A percentile compares a stretch with the other conserved stretches of the same genome.
Conservation (phyloP, 2,113 vertebrate genomes). For the Nothobranchius furzeri region DNA sequence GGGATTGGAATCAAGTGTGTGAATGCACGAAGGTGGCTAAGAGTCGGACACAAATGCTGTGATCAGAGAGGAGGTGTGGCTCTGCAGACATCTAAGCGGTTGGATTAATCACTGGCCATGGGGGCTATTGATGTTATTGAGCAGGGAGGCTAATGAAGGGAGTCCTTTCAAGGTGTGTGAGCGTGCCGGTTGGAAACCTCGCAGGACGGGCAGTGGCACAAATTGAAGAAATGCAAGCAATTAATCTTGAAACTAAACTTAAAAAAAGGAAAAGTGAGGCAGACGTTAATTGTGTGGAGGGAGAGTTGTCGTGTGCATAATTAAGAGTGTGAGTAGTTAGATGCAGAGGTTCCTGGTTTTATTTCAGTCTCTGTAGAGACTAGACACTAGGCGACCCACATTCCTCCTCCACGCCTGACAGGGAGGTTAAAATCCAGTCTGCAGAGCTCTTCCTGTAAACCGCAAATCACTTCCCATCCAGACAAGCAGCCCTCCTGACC, state of each 20-base stretch:
- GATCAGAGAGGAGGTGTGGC: constrained; percentile 62
- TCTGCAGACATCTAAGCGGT: constrained; percentile 59
- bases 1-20: constrained; percentile 47
- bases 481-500: constrained; percentile 36
- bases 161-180: constrained; percentile 57
- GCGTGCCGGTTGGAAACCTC: constrained; percentile 27
- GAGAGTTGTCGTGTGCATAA: constrained; percentile 31
- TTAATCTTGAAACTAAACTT: constrained; percentile 30
- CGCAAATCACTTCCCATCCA: constrained; percentile 60
- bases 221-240: constrained; percentile 22
- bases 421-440: not conserved
- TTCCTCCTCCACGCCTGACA: constrained; percentile 28
- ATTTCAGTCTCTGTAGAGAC: constrained; percentile 46
- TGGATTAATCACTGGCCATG: constrained; percentile 70
- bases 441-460: constrained; percentile 23
- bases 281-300: constrained; percentile 43
- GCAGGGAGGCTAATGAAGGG: constrained; percentile 67
- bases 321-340: not conserved
- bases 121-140: constrained; percentile 72
- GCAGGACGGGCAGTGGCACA: constrained; percentile 14
- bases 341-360: not conserved
- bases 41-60: constrained; percentile 57
- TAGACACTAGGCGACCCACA: constrained; percentile 38
- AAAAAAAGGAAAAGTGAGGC: constrained; percentile 5
- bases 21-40: constrained; percentile 33